Conservation (phyloP, 2,888 invertebrate genomes). For the Apamea epomidion region DNA sequence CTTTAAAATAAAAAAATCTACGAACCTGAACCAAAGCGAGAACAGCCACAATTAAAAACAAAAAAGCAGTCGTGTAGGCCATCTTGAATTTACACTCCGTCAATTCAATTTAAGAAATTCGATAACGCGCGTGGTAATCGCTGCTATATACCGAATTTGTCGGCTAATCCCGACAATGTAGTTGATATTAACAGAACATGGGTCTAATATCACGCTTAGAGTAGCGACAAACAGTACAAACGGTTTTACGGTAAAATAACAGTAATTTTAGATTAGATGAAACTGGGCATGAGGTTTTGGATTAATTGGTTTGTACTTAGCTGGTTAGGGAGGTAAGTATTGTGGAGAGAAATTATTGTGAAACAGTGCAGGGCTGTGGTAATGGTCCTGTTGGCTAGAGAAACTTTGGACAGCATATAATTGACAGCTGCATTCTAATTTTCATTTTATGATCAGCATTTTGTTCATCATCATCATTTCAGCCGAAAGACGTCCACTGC, state of each 20-base stretch:
- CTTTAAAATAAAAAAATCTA: background rate
- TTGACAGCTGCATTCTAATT: too few species aligned
- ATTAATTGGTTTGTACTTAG: background rate
- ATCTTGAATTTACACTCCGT: constrained; percentile 16
- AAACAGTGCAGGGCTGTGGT: too few species aligned
- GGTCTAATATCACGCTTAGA: constrained; percentile 31
- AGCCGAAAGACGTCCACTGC: too few species aligned
- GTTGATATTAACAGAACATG: constrained; percentile 17
- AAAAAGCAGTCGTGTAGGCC: background rate
- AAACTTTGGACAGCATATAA: too few species aligned
- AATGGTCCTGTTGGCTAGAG: too few species aligned
- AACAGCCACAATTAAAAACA: background rate
- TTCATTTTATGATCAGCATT: too few species aligned
- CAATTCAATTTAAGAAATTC: constrained; percentile 18
- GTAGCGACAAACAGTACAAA: background rate
- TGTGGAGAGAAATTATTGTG: too few species aligned
- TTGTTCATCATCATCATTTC: too few species aligned
- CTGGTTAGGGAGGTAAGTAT: background rate
- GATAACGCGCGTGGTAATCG: background rate
- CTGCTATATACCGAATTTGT: constrained; percentile 14
- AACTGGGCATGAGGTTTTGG: background rate
- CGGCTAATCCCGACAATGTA: background rate
- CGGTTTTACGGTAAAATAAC: background rate
- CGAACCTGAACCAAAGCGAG: constrained; percentile 24
- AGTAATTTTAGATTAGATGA: constrained; percentile 18